A percentile compares a stretch with the other conserved stretches of the same genome.
Conservation (phyloP, 2,113 vertebrate genomes). For the Larimichthys polyactis region DNA sequence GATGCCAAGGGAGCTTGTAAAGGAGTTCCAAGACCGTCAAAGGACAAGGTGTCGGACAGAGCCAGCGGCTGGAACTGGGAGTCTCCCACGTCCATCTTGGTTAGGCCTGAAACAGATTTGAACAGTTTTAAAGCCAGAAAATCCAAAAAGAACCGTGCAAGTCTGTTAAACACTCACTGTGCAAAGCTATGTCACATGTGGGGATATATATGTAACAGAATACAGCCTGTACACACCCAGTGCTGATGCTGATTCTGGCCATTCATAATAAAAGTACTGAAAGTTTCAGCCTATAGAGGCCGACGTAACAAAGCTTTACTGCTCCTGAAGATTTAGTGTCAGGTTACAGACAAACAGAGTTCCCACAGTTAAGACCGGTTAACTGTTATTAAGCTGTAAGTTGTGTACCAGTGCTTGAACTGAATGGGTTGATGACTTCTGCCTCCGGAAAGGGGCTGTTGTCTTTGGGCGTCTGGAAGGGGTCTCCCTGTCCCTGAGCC, state of each 20-base stretch:
- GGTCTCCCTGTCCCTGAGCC: slow-evolving; percentile 74
- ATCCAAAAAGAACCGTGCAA: neutral
- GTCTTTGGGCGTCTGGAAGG: slow-evolving; percentile 83
- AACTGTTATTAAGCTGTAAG: neutral
- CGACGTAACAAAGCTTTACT: neutral
- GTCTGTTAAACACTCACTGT: neutral
- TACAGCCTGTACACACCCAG: slow-evolving; percentile 14
- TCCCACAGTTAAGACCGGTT: neutral
- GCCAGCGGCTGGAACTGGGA: slow-evolving; percentile 80
- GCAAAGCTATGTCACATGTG: neutral
- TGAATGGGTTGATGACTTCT: slow-evolving; percentile 82
- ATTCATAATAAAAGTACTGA: neutral
- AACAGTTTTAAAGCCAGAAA: neutral
- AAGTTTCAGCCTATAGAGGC: neutral
- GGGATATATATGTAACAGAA: slow-evolving; percentile 10
- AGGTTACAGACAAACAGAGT: neutral
- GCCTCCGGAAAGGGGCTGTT: slow-evolving; percentile 83
- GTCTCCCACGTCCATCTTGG: slow-evolving; percentile 80
- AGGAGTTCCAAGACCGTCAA: slow-evolving; percentile 74
- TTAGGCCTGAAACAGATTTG: slow-evolving; percentile 63
- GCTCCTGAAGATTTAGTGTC: slow-evolving; percentile 10
- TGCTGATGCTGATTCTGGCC: neutral
- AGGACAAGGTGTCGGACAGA: slow-evolving; percentile 78
- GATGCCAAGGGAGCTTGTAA: slow-evolving; percentile 75
- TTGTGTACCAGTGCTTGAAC: slow-evolving; percentile 82